phyloP scores from a whole-genome alignment of 1,140 invertebrate species.

The Aricia agestis region DNA sequence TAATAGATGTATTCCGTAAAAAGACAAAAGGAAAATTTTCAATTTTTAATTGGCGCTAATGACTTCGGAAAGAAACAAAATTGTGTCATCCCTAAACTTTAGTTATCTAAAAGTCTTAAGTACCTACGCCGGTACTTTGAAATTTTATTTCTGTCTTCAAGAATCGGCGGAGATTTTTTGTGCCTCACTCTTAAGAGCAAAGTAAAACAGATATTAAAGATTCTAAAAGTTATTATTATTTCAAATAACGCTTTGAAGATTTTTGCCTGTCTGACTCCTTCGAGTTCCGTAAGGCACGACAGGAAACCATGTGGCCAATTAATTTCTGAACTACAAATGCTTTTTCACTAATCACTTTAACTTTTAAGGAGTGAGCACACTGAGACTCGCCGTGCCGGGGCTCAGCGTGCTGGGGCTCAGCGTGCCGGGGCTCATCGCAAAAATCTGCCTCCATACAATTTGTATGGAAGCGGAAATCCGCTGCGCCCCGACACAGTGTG shows the following conservation, averaged over 20 bases:
- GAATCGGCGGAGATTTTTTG: constrained; percentile 6
- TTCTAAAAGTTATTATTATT: constrained; percentile 15
- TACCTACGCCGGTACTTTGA: constrained; percentile 1
- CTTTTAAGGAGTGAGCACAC: too few relatives aligned
- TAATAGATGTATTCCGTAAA: too few relatives aligned
- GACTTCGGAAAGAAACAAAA: background rate
- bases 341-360: too few relatives aligned
- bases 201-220: constrained; percentile 11
- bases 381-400: too few relatives aligned
- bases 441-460: too few relatives aligned
- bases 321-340: background rate
- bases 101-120: constrained; percentile 14
- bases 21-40: too few relatives aligned
- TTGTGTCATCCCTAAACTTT: constrained; percentile 6
- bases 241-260: background rate
- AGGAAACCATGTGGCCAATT: background rate
- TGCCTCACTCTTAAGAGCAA: constrained; percentile 9
- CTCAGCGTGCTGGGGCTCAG: too few relatives aligned
- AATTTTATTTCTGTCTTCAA: constrained; percentile 5
- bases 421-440: too few relatives aligned
- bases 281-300: background rate
- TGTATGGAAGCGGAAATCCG: too few relatives aligned
- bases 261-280: background rate
- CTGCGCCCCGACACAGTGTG: too few relatives aligned
- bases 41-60: background rate